Base-by-base conservation (phyloP, 2,113 vertebrate species). In the Ammospiza caudacuta region DNA sequence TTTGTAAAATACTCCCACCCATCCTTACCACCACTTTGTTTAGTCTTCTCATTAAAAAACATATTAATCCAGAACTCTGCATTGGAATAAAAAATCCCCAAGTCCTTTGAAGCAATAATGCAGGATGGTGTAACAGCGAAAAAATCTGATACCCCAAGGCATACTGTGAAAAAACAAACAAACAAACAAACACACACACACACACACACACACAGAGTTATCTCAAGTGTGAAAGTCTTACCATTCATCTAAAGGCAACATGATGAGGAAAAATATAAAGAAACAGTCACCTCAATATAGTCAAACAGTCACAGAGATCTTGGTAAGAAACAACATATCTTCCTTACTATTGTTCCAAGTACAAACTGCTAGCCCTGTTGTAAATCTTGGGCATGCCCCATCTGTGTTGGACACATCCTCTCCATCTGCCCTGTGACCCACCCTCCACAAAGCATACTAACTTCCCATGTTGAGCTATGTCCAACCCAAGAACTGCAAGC, bases 361-460 rank as follows among this genome's bases (percentile, higher is more conserved):
- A 62, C 33, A 91, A 85, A 51, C 28, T 80, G 21, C 29, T n/a
- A 54, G 27, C 4, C 23, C 35, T 35, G 8, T 15, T 63, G 24
- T 21, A 79, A 83, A 57, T 43, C 33, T 79, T 41, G n/a, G 58
- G 39, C 24, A 20, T 44, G 24, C 9, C 24, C 15, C 28, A 37
- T 7, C 10, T 39, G 3, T 43, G 35, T 5, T 11, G 43, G 12
- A 39, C 20, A 54, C 0, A 0, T 31, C 20, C 20, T 72, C 35
- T 83, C 73, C 11, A 22, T 43, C 19, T 87, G 35, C 25, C n/a
- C 19, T 19, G 5, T 39, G 43, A 76, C 20, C 31, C 31, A n/a
- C 28, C n/a, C 27, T 29, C 37, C 31, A 82, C 33, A 17, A 0
- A 18, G 25, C 19, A 17, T 17, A 66, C n/a, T 44, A 18, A 28